A percentile compares a stretch with the other conserved stretches of the same genome.
Conservation (phyloP, 2,113 vertebrate genomes). For the Podarcis raffonei region DNA sequence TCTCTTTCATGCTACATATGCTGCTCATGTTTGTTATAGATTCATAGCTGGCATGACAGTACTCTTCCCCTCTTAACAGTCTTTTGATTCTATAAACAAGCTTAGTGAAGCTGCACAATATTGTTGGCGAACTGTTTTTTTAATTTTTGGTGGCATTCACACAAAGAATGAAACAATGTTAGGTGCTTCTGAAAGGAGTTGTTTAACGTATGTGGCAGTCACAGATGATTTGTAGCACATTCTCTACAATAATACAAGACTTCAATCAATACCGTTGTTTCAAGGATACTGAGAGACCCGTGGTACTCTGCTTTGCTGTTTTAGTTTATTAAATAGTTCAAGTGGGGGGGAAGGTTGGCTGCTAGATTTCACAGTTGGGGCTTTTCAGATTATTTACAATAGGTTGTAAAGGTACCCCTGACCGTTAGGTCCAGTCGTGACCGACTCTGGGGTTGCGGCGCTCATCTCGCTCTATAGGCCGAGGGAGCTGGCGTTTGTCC, state of each 20-base stretch:
- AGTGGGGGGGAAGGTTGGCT: no score
- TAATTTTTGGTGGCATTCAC: neutral
- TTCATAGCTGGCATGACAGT: neutral
- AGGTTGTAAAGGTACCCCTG: no score
- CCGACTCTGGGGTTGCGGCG: no score
- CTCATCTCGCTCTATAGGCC: no score
- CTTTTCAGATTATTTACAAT: no score
- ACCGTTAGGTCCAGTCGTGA: no score
- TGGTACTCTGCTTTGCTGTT: neutral
- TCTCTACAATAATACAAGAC: neutral
- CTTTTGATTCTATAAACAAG: neutral
- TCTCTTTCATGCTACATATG: neutral
- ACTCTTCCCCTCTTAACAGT: neutral
- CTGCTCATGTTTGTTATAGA: neutral
- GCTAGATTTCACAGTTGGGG: no score
- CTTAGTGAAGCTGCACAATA: neutral
- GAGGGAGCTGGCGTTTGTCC: no score
- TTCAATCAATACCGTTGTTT: no score
- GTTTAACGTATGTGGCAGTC: neutral
- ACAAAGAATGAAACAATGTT: neutral
- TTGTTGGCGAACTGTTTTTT: neutral
- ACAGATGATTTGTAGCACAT: neutral
- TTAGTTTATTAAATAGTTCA: neutral
- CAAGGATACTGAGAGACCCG: no score
- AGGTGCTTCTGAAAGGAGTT: neutral